Percentiles rank a stretch among this genome's conserved stretches.
phyloP scores from a whole-genome alignment of 2,113 vertebrate genomes.

The Nothobranchius furzeri region DNA sequence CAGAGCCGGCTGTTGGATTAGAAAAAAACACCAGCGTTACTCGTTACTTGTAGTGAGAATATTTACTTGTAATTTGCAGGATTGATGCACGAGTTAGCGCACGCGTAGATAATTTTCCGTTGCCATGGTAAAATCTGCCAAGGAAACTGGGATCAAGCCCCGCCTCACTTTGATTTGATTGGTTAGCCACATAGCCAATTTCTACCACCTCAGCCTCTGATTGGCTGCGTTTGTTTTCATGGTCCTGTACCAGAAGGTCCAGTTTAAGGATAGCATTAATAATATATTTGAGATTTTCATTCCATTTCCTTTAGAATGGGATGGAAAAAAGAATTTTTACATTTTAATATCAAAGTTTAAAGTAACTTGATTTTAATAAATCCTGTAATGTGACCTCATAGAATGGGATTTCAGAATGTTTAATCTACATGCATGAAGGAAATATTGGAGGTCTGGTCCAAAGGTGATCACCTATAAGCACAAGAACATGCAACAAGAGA shows the following conservation, averaged over 20 bases:
- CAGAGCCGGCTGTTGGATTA: constrained; percentile 1
- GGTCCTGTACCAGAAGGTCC: constrained; percentile 8
- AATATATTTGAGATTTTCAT: too few species aligned
- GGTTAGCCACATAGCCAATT: not conserved
- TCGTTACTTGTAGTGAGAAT: not conserved
- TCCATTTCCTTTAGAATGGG: too few species aligned
- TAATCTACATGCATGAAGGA: too few species aligned
- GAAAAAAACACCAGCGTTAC: not conserved
- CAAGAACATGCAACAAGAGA: too few species aligned
- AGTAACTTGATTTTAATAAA: too few species aligned
- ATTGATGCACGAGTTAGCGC: not conserved
- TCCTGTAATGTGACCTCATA: too few species aligned
- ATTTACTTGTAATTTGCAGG: not conserved
- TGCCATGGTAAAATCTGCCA: not conserved
- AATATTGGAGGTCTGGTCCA: too few species aligned
- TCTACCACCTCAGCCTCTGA: constrained; percentile 5
- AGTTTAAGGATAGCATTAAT: not conserved
- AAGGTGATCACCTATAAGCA: too few species aligned
- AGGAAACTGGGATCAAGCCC: not conserved
- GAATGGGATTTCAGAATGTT: too few species aligned
- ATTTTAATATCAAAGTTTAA: too few species aligned
- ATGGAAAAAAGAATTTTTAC: too few species aligned
- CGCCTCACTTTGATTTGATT: constrained; percentile 44
- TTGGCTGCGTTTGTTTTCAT: constrained; percentile 33
- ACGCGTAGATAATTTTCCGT: not conserved